Base-by-base conservation (phyloP, 2,797 vertebrate genomes). In the Triplophysa bombifrons region DNA sequence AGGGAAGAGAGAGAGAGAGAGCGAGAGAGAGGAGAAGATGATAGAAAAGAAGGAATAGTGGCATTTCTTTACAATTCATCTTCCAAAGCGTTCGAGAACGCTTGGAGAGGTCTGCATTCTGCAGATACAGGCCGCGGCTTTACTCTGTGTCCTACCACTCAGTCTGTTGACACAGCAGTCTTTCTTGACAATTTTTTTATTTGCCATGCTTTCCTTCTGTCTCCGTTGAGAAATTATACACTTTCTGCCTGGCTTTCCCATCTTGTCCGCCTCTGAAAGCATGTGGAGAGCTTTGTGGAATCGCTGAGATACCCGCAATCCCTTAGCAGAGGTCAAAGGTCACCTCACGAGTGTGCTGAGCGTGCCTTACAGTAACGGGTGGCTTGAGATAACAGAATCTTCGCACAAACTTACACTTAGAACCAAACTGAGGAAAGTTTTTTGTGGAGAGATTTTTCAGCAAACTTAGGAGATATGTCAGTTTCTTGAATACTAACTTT, bases 261-360 rank as follows among this genome's bases (percentile, higher is more conserved):
- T 86, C 85, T 67, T 34, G 41, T 89, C 88, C 89, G 88, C 72
- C 82, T 85, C 86, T 87, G 89, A 90, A 86, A 87, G 79, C 84
- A 38, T 38, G 34, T 8, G 34, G 34, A 80, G 80, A 77, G 82
- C 87, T 93, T 93, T 91, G 88, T 90, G 88, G 83, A 90, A 86
- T 75, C 44, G 80, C 89, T 84, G 88, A 88, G 88, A 92, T 90
- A 91, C 84, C 85, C 82, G 85, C 89, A 90, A 90, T 89, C 87
- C 89, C 84, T 85, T 81, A 64, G 79, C 72, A 67, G 76, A 76
- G 90, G 88, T 90, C 89, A 89, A 66, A 85, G 89, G 89, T 90
- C 89, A 91, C 72, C 66, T 83, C 27, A 69, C 72, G 75, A 83
- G 84, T 74, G 30, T 90, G 90, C 86, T 88, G 88, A 91, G 89